phyloP scores from a whole-genome alignment of 2,888 invertebrate species.

The Ecliptopera silaceata region DNA sequence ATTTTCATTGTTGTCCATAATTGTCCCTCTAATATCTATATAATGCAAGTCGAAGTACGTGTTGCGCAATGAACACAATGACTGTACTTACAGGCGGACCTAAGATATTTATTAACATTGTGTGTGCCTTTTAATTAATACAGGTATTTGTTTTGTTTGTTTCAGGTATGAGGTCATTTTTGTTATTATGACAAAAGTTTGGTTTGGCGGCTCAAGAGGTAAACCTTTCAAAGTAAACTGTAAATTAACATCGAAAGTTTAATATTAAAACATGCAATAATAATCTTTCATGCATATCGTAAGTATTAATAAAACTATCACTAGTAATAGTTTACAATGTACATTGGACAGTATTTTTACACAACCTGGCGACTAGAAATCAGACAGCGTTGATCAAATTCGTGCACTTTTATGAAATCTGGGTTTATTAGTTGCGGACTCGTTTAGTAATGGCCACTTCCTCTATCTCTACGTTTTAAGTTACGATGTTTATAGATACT shows the following conservation, averaged over 20 bases:
- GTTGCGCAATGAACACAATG: constrained; percentile 28
- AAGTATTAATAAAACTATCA: constrained; percentile 20
- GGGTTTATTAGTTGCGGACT: constrained; percentile 55
- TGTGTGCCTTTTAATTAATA: constrained; percentile 1
- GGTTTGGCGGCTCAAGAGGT: constrained; percentile 6
- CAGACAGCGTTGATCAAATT: constrained; percentile 36
- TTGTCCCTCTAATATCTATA: constrained; percentile 17
- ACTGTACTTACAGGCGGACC: constrained; percentile 5
- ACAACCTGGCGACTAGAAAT: constrained; percentile 30
- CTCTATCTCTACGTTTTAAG: constrained; percentile 54
- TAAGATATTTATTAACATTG: constrained; percentile 6
- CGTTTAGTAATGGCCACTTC: constrained; percentile 61
- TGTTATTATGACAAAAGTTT: neutral
- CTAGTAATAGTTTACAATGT: constrained; percentile 32
- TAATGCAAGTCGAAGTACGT: constrained; percentile 20
- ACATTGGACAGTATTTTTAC: constrained; percentile 26
- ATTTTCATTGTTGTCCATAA: constrained; percentile 27
- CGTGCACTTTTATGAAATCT: constrained; percentile 44
- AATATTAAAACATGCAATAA: constrained; percentile 17
- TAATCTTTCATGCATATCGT: constrained; percentile 16
- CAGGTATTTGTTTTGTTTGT: constrained; percentile 14
- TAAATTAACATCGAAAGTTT: constrained; percentile 12
- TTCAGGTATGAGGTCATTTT: constrained; percentile 26
- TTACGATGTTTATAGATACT: constrained; percentile 56
- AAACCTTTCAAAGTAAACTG: constrained; percentile 14